These are phyloP conservation scores for Peromyscus leucopus DNA, from an alignment of 2,113 vertebrate genomes.

Conservation along the genomic window DNA sequence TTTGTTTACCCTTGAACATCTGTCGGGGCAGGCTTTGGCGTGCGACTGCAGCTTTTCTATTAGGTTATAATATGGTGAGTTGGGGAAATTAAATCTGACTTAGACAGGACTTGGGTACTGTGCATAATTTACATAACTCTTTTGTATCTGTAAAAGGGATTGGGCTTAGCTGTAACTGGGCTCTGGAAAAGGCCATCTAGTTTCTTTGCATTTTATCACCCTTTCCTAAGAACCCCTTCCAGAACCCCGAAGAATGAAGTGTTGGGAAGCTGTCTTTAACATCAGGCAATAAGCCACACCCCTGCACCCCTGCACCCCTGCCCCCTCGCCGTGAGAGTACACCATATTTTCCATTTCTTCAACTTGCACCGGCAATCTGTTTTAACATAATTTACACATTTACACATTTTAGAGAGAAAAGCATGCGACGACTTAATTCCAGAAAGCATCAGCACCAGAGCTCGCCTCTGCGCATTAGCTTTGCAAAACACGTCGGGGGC, in stretches of 20 bases:
- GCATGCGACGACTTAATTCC: constrained; percentile 89
- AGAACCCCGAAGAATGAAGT: constrained; percentile 57
- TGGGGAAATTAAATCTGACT: constrained; percentile 4
- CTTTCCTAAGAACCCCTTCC: constrained; percentile 62
- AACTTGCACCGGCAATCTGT: constrained; percentile 89
- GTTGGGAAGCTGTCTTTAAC: constrained; percentile 82
- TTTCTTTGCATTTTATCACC: neutral
- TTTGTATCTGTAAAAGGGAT: neutral
- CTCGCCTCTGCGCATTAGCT: constrained; percentile 85
- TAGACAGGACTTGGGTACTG: neutral
- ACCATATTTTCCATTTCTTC: constrained; percentile 90
- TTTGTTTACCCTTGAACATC: neutral
- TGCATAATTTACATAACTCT: neutral
- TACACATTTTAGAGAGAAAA: constrained; percentile 90
- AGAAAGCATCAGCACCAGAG: constrained; percentile 89
- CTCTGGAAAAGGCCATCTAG: neutral
- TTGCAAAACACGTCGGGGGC: constrained; percentile 83
- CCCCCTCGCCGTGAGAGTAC: constrained; percentile 82
- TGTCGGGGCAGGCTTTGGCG: neutral
- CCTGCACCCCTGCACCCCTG: constrained; percentile 78
- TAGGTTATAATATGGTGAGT: neutral
- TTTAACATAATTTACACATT: constrained; percentile 91
- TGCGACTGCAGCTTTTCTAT: neutral
- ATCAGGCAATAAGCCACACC: constrained; percentile 83
- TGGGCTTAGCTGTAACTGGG: neutral